These are phyloP conservation scores for Eospalax fontanierii DNA, from an alignment of 2,797 vertebrate species.

Conservation along the genomic window DNA sequence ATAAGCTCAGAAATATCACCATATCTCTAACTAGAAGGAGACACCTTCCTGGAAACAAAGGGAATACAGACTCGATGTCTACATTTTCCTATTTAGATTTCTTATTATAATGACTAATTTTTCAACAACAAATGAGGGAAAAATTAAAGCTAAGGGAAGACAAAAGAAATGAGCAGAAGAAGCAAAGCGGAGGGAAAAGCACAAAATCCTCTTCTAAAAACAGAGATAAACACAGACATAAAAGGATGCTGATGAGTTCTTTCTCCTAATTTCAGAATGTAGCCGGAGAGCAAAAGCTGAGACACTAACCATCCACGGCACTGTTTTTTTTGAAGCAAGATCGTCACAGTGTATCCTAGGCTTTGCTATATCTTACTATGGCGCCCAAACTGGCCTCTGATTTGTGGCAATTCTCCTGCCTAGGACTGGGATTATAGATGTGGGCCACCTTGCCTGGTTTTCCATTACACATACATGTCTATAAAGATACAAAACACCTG, in stretches of 20 bases:
- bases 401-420: neutral
- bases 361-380: neutral
- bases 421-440: neutral
- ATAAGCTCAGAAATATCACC: conserved; percentile 51
- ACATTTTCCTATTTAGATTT: conserved; percentile 32
- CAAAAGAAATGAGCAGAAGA: neutral
- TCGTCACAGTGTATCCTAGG: neutral
- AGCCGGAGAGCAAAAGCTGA: neutral
- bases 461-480: neutral
- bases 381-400: neutral
- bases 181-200: conserved; percentile 1
- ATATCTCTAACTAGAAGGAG: neutral
- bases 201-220: neutral
- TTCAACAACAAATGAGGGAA: conserved; percentile 54
- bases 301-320: neutral
- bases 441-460: neutral
- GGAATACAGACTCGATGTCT: neutral
- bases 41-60: neutral
- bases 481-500: neutral
- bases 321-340: neutral
- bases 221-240: neutral
- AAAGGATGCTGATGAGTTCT: neutral
- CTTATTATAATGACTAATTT: conserved; percentile 57
- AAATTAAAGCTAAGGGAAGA: conserved; percentile 19
- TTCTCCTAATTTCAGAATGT: conserved; percentile 39